Base-by-base conservation (phyloP, 2,888 invertebrate genomes). In the Gibbula magus region DNA sequence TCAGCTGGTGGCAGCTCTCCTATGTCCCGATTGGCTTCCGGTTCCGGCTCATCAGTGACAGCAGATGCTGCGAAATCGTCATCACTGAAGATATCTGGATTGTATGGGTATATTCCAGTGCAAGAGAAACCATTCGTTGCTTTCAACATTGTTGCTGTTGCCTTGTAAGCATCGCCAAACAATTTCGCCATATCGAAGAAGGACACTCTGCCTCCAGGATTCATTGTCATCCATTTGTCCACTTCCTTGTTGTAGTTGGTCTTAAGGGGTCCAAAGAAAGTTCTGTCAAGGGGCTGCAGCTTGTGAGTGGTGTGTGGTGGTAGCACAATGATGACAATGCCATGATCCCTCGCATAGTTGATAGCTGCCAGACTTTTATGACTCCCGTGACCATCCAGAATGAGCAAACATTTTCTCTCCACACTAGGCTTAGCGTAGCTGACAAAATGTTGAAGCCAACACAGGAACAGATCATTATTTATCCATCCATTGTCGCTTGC, bases 371-470 rank as follows among this genome's bases (percentile, higher is more conserved):
- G 75, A 16, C 81, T 84, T 18, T 85, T 87, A 79, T 89, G 88
- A 29, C 88, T 85, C 8, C 79, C 54, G 77, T 92, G 92, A 22
- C 91, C 91, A 86, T 93, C 92, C 22, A 92, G 75, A 35, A 92
- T 84, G 29, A 92, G 75, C 67, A 92, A 20, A 25, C 61, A 22
- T 52, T n/a, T 25, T 25, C 67, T 78, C 22, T 56, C 56, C 18
- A n/a, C 22, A n/a, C 25, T 13, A 22, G 78, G 67, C 16, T n/a
- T 32, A 25, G 61, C 51, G 20, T 67, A 45, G 13, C 82, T 75
- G 16, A 93, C 81, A 86, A 93, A 93, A 86, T 93, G 91, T 53
- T 86, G 78, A 67, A 91, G 87, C 89, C 90, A 90, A 35, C 86
- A 79, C 25, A 83, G 25, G 54, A 87, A 87, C 8, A 83, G 51